A percentile compares a stretch with the other conserved stretches of the same genome.
phyloP scores from a whole-genome alignment of 2,797 vertebrate genomes.

The Anniella stebbinsi region DNA sequence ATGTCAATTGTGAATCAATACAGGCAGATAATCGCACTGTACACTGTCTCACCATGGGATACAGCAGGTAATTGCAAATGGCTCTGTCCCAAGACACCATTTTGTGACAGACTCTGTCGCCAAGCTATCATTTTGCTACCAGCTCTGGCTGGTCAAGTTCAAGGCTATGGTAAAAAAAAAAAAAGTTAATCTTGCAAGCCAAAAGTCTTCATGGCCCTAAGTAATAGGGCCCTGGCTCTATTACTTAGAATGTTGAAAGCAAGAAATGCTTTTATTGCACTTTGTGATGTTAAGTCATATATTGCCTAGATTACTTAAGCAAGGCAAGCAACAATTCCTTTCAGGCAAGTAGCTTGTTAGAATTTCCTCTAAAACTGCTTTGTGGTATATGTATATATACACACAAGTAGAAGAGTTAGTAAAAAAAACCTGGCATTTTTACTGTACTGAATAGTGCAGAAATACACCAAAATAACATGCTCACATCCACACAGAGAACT shows the following conservation, averaged over 20 bases:
- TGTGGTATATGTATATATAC: background rate
- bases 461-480: background rate
- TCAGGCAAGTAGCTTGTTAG: background rate
- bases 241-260: background rate
- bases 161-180: background rate
- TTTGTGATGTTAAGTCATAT: background rate
- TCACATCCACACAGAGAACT: background rate
- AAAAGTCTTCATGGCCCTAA: too few species aligned
- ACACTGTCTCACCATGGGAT: background rate
- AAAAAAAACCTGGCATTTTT: background rate
- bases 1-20: background rate
- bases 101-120: too few species aligned
- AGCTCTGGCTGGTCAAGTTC: background rate
- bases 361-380: background rate
- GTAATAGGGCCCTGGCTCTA: background rate
- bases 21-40: background rate
- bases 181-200: background rate
- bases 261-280: background rate
- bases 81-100: background rate
- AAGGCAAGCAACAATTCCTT: background rate
- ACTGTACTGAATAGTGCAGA: background rate
- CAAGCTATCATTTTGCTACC: too few species aligned
- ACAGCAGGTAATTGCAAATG: background rate
- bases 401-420: background rate
- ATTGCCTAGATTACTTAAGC: too few species aligned